A percentile compares a stretch with the other conserved stretches of the same genome.
Evolutionary conservation across 2,797 vertebrate species (phyloP).

Genomic region (Acrossocheilus wenchowensis): DNA sequence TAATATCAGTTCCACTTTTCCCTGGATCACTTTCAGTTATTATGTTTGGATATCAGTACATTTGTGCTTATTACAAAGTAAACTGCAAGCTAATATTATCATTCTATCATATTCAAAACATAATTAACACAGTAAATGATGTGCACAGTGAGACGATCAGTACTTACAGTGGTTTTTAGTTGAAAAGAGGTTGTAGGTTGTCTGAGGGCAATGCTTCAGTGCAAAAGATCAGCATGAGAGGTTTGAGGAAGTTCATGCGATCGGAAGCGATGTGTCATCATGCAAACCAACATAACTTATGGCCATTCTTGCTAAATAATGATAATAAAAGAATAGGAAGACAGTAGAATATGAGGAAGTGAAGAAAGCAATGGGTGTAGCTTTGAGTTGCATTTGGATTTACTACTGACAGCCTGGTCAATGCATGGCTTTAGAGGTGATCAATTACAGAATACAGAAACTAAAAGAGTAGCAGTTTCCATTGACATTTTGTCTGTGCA

Average conservation of each 20-base stretch:
- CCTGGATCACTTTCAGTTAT: not conserved
- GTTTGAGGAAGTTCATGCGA: constrained; percentile 34
- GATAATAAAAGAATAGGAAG: not conserved
- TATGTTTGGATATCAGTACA: not conserved
- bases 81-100: not conserved
- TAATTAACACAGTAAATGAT: not conserved
- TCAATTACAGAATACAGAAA: not conserved
- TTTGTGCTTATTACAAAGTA: not conserved
- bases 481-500: not conserved
- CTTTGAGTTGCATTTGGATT: not conserved
- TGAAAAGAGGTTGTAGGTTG: not conserved
- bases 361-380: not conserved
- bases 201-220: not conserved
- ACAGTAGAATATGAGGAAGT: not conserved
- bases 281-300: not conserved
- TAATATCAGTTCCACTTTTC: constrained; percentile 11
- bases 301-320: not conserved
- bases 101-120: not conserved
- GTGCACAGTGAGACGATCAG: not conserved
- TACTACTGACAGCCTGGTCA: not conserved
- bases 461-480: not conserved
- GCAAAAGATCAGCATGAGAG: not conserved
- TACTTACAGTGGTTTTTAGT: constrained; percentile 25
- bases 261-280: not conserved
- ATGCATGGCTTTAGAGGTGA: not conserved